A percentile compares a stretch with the other conserved stretches of the same genome.
These are phyloP conservation scores for Styela clava DNA, from an alignment of 23 tunicate genomes.

Conservation along the genomic window DNA sequence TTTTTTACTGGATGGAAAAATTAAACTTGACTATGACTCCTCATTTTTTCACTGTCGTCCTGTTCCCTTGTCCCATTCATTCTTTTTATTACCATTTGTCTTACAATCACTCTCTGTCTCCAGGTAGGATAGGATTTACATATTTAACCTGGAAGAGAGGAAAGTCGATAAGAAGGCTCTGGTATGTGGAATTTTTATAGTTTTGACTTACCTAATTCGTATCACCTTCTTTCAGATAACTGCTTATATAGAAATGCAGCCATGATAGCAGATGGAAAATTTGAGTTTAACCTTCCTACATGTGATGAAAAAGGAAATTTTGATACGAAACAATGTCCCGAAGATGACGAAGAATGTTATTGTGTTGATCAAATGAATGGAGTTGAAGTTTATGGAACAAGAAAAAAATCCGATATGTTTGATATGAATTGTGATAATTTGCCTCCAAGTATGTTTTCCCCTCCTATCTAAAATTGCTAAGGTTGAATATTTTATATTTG, in stretches of 20 bases:
- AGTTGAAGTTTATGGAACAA: not conserved
- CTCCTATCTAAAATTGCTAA: no score
- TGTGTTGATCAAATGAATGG: not conserved
- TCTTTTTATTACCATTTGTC: not conserved
- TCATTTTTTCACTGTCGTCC: no score
- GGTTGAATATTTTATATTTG: no score
- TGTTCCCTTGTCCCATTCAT: not conserved
- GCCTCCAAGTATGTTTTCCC: not conserved
- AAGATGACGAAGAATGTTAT: not conserved
- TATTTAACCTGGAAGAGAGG: no score
- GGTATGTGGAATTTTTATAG: no score
- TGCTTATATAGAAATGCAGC: not conserved
- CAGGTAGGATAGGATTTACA: no score
- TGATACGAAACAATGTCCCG: conserved; percentile 2
- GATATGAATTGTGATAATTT: not conserved
- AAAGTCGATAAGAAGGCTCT: no score
- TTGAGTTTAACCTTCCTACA: not conserved
- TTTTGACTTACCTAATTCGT: no score
- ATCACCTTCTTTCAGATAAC: not conserved
- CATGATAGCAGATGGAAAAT: not conserved
- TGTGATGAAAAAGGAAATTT: not conserved
- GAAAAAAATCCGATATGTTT: not conserved
- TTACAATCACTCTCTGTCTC: not conserved
- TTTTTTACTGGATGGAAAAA: no score
- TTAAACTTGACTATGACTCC: no score